Percentiles rank a stretch among this genome's conserved stretches.
phyloP scores from a whole-genome alignment of 1,140 invertebrate genomes.

The Acyrthosiphon pisum region DNA sequence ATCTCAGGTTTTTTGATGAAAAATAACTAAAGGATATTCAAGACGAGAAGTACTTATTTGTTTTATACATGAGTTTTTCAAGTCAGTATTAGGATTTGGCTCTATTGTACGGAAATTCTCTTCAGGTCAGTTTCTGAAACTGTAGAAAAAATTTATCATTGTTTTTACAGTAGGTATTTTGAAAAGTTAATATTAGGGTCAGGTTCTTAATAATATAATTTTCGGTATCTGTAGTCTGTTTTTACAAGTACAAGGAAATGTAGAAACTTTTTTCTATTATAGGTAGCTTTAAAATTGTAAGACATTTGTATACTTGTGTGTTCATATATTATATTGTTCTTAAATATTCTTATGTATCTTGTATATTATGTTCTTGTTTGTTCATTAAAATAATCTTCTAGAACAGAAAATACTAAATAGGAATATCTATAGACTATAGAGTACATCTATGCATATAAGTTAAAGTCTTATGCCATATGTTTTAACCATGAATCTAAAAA shows the following conservation, averaged over 20 bases:
- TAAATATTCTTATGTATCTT: neutral
- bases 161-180: neutral
- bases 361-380: no score
- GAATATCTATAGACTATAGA: no score
- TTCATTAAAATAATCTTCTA: no score
- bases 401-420: no score
- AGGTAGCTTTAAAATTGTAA: neutral
- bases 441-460: no score
- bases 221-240: neutral
- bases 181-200: neutral
- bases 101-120: neutral
- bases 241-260: neutral
- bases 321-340: neutral
- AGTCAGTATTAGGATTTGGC: neutral
- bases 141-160: neutral
- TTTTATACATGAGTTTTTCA: neutral
- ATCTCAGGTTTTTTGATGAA: constrained; percentile 37
- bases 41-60: neutral
- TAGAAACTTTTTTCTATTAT: neutral
- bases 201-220: neutral
- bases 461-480: no score
- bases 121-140: neutral
- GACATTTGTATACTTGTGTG: neutral
- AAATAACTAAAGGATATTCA: constrained; percentile 27
- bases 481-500: no score